Evolutionary conservation across 1,140 invertebrate genomes (phyloP).

Genomic region (Rhizoglyphus robini): DNA sequence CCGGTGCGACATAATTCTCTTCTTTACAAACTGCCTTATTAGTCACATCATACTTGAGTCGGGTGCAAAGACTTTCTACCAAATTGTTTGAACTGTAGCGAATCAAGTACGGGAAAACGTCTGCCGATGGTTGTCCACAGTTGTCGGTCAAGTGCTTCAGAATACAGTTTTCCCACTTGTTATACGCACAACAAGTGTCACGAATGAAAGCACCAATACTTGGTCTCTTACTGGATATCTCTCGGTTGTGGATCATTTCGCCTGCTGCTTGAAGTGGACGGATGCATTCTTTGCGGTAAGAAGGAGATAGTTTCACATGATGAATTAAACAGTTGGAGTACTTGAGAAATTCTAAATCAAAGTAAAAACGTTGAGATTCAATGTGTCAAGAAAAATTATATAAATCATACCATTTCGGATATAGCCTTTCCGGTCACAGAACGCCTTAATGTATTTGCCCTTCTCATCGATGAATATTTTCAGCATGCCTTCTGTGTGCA

Average conservation of each 20-base stretch:
- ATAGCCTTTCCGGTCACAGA: neutral
- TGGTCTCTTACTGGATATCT: neutral
- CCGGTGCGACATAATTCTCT: neutral
- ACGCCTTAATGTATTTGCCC: too few relatives aligned
- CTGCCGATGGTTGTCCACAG: neutral
- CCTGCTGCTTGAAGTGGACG: neutral
- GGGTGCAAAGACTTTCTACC: neutral
- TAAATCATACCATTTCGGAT: neutral
- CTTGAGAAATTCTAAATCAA: neutral
- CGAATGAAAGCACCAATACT: neutral
- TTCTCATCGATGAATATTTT: too few relatives aligned
- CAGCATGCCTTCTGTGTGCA: too few relatives aligned
- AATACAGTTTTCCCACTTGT: neutral
- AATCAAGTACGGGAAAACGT: conserved; percentile 1
- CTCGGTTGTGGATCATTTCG: neutral
- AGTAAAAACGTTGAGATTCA: neutral
- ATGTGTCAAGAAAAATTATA: neutral
- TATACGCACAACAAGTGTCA: neutral
- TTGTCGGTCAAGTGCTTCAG: neutral
- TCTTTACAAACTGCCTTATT: neutral
- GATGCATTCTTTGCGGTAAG: neutral
- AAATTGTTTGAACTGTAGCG: neutral
- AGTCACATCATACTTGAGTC: neutral
- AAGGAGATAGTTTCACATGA: neutral
- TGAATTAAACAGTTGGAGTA: neutral